These are phyloP conservation scores for Pseudorhiza aurosa DNA, from an alignment of 30 jellyfish, hydroid and myxozoan species.

Conservation along the genomic window DNA sequence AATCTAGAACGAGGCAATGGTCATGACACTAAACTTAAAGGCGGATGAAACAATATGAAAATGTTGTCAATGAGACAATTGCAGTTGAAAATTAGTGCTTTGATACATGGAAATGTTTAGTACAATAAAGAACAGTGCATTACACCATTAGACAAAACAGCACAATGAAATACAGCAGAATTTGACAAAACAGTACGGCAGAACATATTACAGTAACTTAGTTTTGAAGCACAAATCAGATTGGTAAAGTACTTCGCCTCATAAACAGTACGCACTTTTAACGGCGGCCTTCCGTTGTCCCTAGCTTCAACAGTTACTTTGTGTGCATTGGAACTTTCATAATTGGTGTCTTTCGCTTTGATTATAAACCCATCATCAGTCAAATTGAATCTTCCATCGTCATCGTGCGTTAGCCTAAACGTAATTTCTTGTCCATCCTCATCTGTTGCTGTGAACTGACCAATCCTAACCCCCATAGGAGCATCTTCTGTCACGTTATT, in stretches of 20 bases:
- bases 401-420: slow-evolving; percentile 63
- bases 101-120: too few relatives aligned
- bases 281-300: slow-evolving; percentile 81
- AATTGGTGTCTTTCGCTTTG: slow-evolving; percentile 70
- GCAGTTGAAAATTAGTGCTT: too few relatives aligned
- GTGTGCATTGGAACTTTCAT: slow-evolving; percentile 68
- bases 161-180: too few relatives aligned
- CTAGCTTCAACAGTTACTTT: slow-evolving; percentile 63
- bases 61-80: too few relatives aligned
- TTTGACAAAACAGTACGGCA: too few relatives aligned
- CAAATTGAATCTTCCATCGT: slow-evolving; percentile 61
- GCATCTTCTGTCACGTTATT: slow-evolving; percentile 69
- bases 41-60: too few relatives aligned
- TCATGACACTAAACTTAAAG: too few relatives aligned
- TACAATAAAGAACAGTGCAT: too few relatives aligned
- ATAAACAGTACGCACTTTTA: slow-evolving; percentile 27
- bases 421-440: slow-evolving; percentile 80
- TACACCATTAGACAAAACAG: too few relatives aligned
- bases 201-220: too few relatives aligned
- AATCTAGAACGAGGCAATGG: slow-evolving; percentile 31
- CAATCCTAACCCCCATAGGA: slow-evolving; percentile 68
- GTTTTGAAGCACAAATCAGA: too few relatives aligned
- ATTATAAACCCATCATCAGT: slow-evolving; percentile 13
- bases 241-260: too few relatives aligned
- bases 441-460: slow-evolving; percentile 70